These are phyloP conservation scores for Anisognathus igniventris DNA, from an alignment of 2,797 vertebrate species.

Conservation along the genomic window DNA sequence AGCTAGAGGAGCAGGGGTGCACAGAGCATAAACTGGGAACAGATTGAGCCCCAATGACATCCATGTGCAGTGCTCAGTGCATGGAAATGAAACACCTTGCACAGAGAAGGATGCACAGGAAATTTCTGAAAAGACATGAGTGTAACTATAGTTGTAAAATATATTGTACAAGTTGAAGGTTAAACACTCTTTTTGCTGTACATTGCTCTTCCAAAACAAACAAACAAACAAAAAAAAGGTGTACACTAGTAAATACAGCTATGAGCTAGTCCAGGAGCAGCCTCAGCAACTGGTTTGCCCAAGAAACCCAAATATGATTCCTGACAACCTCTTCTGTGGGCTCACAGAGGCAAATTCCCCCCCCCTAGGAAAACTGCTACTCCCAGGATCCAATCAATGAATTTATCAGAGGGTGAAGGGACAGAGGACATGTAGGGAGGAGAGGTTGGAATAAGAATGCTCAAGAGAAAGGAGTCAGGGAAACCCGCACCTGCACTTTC, in stretches of 20 bases:
- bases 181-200: background rate
- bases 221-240: background rate
- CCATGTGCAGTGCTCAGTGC: background rate
- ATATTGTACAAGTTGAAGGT: background rate
- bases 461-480: background rate
- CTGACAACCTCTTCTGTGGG: background rate
- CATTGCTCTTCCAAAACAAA: background rate
- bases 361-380: background rate
- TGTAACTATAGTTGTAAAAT: background rate
- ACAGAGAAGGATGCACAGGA: background rate
- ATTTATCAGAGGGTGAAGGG: background rate
- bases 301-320: background rate
- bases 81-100: background rate
- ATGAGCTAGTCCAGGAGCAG: background rate
- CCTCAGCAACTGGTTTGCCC: background rate
- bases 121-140: background rate
- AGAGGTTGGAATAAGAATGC: background rate
- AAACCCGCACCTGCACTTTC: rapidly evolving
- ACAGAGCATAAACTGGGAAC: background rate
- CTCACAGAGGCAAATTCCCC: background rate
- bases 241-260: background rate
- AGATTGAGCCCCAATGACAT: background rate
- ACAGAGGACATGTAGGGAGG: background rate
- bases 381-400: background rate
- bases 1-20: background rate